These are phyloP conservation scores for Paratilapia polleni DNA, from an alignment of 2,113 vertebrate species.

Conservation along the genomic window DNA sequence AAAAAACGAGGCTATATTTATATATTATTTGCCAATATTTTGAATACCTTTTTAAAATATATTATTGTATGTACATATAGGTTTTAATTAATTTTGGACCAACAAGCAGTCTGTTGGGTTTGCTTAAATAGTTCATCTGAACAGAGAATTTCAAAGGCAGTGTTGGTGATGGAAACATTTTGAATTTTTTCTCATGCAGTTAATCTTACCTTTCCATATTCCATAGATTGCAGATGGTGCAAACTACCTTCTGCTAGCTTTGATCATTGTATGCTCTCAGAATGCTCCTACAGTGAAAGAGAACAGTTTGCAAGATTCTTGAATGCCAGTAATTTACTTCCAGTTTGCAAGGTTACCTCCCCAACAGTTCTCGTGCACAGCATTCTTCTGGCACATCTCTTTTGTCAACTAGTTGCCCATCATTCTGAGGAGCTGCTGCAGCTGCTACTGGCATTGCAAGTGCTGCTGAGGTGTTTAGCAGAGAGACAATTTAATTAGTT, in stretches of 20 bases:
- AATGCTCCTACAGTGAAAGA: background rate
- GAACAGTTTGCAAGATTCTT: background rate
- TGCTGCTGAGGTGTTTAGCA: constrained; percentile 37
- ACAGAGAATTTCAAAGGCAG: background rate
- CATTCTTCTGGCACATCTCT: constrained; percentile 8
- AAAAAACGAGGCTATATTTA: background rate
- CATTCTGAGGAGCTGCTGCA: constrained; percentile 29
- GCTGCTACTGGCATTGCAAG: constrained; percentile 7
- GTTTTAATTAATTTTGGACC: background rate
- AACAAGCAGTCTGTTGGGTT: too few species aligned
- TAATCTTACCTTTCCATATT: background rate
- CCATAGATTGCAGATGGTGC: background rate
- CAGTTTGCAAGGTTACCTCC: background rate
- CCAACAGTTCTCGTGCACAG: background rate
- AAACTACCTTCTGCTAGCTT: background rate
- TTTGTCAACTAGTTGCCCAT: constrained; percentile 21
- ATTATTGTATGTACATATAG: background rate
- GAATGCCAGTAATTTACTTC: background rate
- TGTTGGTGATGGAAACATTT: background rate
- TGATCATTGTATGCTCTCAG: background rate
- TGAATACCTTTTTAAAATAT: background rate
- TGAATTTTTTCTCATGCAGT: background rate
- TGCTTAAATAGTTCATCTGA: background rate
- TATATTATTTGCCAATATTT: background rate
- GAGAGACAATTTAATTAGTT: constrained; percentile 64